Evolutionary conservation across 2,888 invertebrate species (phyloP), one percentile per base, ranked within the genome.

Genomic region (Mongoloraphidia duomilia): DNA sequence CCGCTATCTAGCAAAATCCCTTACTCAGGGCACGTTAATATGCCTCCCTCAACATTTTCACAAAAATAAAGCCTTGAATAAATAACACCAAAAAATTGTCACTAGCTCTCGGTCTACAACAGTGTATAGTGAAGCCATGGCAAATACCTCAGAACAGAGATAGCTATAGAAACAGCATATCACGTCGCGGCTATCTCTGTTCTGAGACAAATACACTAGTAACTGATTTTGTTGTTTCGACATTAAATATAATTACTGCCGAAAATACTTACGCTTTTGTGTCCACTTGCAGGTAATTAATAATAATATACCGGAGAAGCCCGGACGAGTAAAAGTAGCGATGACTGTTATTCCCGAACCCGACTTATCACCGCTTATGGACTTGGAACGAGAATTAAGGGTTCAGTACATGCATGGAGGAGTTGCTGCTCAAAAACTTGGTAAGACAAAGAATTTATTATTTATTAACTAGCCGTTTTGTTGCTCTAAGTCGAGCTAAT

Each of bases 311-410:
- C 65, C 70, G 8, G 59, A 70, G 8, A 74, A 74, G 55, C 74
- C 74, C 53, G 78, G 79, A 0, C 72, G 79, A 49, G 70, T 82
- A 46, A 79, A 77, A 62, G 74, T 83, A 52, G 63, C 63, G 1
- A 69, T 84, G 57, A 59, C 58, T 3, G 70, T 75, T 47, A 35
- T 60, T 0, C 56, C 61, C 0, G 80, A 82, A 59, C 82, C 82
- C 1, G 63, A 65, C 46, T 66, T 77, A 3, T 56, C 60, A 3
- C 49, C 53, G 5, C 59, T 64, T 11, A 56, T 60, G 14, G 55
- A 64, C 47, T 49, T 64, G 5, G 63, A 68, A 11, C 50, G 59
- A 9, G 61, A 65, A 47, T 57, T 58, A 33, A 63, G 57, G 34
- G 58, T 60, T 46, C 69, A 68, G 6, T 83, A 80, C 63, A 70